Conservation (phyloP, 1,140 invertebrate genomes). For the Platorchestia sp. region DNA sequence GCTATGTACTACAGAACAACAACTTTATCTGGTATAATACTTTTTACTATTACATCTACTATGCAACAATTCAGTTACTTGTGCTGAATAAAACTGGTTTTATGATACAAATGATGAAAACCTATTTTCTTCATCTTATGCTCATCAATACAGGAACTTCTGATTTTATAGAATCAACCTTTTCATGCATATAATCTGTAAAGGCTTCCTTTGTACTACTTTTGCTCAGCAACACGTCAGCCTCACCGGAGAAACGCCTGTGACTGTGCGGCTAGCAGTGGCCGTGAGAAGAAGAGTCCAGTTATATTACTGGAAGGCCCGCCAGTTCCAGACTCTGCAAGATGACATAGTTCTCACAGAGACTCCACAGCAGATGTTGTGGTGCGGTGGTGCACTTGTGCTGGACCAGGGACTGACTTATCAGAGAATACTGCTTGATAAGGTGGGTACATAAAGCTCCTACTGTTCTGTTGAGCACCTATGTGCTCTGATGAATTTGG, state of each 20-base stretch:
- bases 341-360: conserved; percentile 85
- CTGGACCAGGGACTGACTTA: conserved; percentile 54
- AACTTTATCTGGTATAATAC: no score
- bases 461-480: not conserved
- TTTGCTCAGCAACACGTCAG: conserved; percentile 74
- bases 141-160: conserved; percentile 6
- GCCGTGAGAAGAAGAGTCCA: conserved; percentile 89
- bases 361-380: conserved; percentile 86
- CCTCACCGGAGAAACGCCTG: conserved; percentile 80
- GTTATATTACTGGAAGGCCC: conserved; percentile 91
- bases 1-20: no score
- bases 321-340: conserved; percentile 82
- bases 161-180: conserved; percentile 6
- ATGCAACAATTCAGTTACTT: no score
- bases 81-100: not conserved
- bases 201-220: conserved; percentile 60
- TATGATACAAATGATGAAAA: not conserved
- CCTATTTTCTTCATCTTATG: not conserved
- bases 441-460: not conserved
- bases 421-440: not conserved
- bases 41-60: no score
- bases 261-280: conserved; percentile 86
- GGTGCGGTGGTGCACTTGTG: conserved; percentile 83
- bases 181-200: not conserved
- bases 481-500: not conserved